Base-by-base conservation (phyloP, 2,797 vertebrate genomes). In the Acanthornis magna region DNA sequence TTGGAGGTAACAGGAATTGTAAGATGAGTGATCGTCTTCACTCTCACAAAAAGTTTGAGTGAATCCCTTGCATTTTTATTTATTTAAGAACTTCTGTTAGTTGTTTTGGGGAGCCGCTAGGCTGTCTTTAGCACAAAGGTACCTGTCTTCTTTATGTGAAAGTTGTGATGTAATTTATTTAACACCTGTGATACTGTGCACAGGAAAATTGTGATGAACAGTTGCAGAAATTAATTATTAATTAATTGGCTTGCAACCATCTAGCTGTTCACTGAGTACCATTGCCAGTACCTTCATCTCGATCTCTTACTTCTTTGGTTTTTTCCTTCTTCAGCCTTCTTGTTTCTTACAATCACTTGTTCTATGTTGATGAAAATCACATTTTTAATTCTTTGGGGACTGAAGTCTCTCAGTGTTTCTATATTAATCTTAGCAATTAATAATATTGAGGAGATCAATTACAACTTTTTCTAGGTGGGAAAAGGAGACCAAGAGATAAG, bases 11-110 rank as follows among this genome's bases (percentile, higher is more conserved):
- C 75, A 68, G 98, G 22, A 93, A 80, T 78, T 98, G 97, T 17
- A 98, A 98, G 36, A 97, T 98, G 43, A 97, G 98, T 47, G 98
- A 86, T 73, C 97, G 98, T 93, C n/a, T 91, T 58, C 38, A 79
- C 98, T 97, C 72, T 97, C 98, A 21, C 70, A 92, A 27, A 95
- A 96, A 42, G 80, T 98, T 83, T 98, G 51, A 62, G 51, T 78
- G 10, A 78, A 70, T 66, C 43, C 8, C 7, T 78, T 84, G 50
- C 6, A 43, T 54, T 68, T 36, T 47, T 21, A 14, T 2, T 58
- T 83, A 12, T 80, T 74, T 68, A 80, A 81, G 50, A n/a, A 34
- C 14, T 85, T 85, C 17, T 75, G 20, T 29, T 51, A 8, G 17
- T 7, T 89, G 12, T 80, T 85, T 57, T 8, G 12, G n/a, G 65